Conservation (phyloP, 2,113 vertebrate species). For the Bos indicus region DNA sequence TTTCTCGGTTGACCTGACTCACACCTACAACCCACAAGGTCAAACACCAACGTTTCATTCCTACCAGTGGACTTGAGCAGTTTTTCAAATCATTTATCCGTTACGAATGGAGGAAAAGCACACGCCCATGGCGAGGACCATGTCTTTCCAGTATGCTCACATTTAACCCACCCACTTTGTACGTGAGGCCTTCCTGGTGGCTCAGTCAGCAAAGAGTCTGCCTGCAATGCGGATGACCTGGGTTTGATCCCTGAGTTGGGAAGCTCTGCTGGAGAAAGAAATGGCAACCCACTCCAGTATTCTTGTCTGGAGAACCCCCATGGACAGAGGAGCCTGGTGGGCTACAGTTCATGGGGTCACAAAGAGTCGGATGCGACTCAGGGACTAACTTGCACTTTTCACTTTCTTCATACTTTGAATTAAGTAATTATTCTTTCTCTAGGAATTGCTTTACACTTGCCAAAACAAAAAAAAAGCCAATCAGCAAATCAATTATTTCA, state of each 20-base stretch:
- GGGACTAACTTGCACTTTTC: neutral
- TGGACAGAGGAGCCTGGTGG: neutral
- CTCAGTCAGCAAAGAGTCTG: neutral
- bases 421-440: neutral
- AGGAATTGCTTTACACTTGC: neutral
- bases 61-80: neutral
- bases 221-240: neutral
- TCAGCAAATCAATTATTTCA: neutral
- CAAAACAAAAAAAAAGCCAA: neutral
- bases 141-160: neutral
- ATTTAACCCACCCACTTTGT: neutral
- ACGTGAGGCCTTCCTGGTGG: neutral
- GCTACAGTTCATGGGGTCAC: neutral
- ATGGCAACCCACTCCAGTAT: neutral
- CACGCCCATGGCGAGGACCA: neutral
- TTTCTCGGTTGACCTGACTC: neutral
- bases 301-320: neutral
- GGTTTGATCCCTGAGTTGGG: neutral
- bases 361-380: fast-evolving
- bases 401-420: neutral
- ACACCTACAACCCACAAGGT: neutral
- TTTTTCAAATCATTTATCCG: slow-evolving; percentile 10
- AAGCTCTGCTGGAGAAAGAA: neutral
- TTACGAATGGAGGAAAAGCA: neutral
- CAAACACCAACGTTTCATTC: neutral